Base-by-base conservation (phyloP, 2,113 vertebrate genomes). In the Puntigrus tetrazona region DNA sequence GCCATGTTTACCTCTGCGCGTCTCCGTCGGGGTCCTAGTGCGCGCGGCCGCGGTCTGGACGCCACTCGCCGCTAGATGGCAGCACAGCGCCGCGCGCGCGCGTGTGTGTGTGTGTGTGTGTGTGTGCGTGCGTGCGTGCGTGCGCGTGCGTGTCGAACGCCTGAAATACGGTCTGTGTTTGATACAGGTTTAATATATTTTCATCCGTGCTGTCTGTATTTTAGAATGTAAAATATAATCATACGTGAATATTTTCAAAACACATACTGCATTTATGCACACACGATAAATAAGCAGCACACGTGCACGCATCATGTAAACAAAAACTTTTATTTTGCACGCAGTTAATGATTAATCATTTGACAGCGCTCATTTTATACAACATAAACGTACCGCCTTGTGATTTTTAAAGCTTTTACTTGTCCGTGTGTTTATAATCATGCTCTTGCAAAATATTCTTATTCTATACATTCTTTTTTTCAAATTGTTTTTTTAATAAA, bases 1-100 rank as follows among this genome's bases (percentile, higher is more conserved):
- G 93, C 94, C 94, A 95, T 95, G 70, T 91, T 92, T 63, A 47
- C 67, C 6, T 50, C 47, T 9, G 22, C 6, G n/a, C 4, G 13
- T 9, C 0, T 3, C 6, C 18, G 16, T 20, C 4, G 25, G 59
- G 81, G 70, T 83, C 82, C 80, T 82, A 83, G 14, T 14, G 75
- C 45, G 7, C 29, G 2, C 0, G 34, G 0, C 3, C 22, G 0
- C 11, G 0, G 4, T 34, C 7, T 22, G 2, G 11, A 22, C 52
- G 1, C 7, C 5, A 6, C 38, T 31, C 18, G 10, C 81, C 90
- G 34, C 10, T 52, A 81, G 90, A 27, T 77, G 89, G 78, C 16
- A 77, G 55, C 14, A 81, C 16, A 20, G 22, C 25, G n/a, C n/a
- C n/a, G n/a, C n/a, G n/a, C n/a, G n/a, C n/a, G n/a, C n/a, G n/a